Evolutionary conservation across 2,797 vertebrate species (phyloP), one percentile per base, ranked within the genome.

Genomic region (Brachyalestes nurse): DNA sequence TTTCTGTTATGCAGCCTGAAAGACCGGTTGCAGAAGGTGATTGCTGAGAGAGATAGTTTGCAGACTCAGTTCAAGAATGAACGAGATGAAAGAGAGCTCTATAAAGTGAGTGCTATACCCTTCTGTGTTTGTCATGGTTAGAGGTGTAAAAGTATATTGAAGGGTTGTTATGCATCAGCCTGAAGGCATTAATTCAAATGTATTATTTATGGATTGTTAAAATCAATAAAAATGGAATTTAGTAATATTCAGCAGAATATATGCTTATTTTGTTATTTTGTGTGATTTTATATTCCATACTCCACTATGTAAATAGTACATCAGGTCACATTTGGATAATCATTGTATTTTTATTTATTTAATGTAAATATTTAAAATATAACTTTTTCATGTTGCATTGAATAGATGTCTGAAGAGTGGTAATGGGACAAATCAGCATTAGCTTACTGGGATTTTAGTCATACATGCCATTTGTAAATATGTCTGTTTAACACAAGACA

Each of bases 81-180:
- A 89, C 97, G 95, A 90, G 97, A 98, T 45, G 98, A 98, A 88
- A 94, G 97, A 86, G 97, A 99, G 73, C 95, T 98, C 71, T 98
- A 97, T 87, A 99, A 99, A 95, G 98, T 99, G 90, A 72, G 83
- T 70, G 45, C 4, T 17, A 38, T 14, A 16, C 23, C 8, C 47
- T 10, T 49, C 47, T 49, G 53, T 71, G 10, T 19, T 51, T 23
- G 19, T 23, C 1, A 17, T 23, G 40, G 25, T 8, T 14, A 40
- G 49, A 28, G 6, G 42, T 62, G 34, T 72, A 25, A 64, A 42
- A 42, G 42, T 42, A 42, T 0, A 42, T 42, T 6, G 42, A 42
- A 42, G 42, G 42, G 42, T 28, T 42, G 42, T 42, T 42, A 42
- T 38, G 6, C 9, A 21, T 45, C 60, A 38, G 47, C 12, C 12